Conservation (phyloP, 2,797 vertebrate genomes). For the Sebastes taczanowskii region DNA sequence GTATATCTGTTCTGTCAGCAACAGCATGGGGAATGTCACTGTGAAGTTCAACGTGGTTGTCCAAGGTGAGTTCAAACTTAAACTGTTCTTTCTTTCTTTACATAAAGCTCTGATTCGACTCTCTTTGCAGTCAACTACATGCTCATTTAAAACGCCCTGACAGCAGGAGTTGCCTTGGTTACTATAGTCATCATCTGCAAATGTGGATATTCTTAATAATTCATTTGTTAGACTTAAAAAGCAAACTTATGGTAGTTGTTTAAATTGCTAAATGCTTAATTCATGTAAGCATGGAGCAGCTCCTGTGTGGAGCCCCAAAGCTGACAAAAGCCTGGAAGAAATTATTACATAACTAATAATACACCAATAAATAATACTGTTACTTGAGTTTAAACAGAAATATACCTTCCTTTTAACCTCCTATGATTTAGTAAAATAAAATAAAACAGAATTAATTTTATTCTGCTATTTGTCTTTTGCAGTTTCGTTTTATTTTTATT, state of each 20-base stretch:
- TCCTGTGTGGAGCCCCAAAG: not conserved
- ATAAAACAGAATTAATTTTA: not conserved
- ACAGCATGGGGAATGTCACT: accelerated
- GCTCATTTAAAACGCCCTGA: not conserved
- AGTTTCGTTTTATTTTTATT: not conserved
- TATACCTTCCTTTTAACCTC: not conserved
- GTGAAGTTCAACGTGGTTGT: conserved; percentile 10
- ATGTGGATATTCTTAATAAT: not conserved
- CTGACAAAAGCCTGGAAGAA: not conserved
- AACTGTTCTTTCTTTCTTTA: not conserved
- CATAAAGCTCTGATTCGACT: not conserved
- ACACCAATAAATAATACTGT: not conserved
- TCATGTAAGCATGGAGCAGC: not conserved
- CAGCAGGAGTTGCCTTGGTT: not conserved
- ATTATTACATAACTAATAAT: not conserved
- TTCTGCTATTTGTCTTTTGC: not conserved
- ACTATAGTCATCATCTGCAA: not conserved
- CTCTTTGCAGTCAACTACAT: not conserved
- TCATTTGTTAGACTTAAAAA: not conserved
- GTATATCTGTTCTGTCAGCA: conserved; percentile 36
- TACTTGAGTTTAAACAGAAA: not conserved
- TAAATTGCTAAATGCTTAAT: not conserved
- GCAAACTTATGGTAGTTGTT: not conserved
- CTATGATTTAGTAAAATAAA: not conserved
- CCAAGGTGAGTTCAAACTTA: conserved; percentile 40